Conservation (phyloP, 1,140 invertebrate genomes). For the Ridgeia piscesae region DNA sequence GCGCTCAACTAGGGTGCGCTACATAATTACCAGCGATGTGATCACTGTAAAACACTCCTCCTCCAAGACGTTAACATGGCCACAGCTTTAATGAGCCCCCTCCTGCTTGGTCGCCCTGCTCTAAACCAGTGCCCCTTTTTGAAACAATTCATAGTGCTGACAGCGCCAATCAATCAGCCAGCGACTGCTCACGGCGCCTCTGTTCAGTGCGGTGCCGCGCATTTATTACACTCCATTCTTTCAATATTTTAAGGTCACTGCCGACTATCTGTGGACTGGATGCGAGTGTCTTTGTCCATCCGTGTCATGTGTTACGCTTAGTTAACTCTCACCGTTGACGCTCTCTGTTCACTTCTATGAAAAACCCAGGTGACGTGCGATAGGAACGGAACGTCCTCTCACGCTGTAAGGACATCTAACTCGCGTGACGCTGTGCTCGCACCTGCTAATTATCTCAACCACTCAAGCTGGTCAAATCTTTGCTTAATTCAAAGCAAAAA, state of each 20-base stretch:
- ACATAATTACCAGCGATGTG: background rate
- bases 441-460: background rate
- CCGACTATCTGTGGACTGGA: background rate
- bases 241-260: slow-evolving; percentile 1
- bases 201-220: background rate
- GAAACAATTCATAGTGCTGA: slow-evolving; percentile 5
- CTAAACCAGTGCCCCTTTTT: background rate
- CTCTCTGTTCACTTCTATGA: background rate
- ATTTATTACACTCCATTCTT: slow-evolving; percentile 1
- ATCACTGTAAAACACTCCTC: background rate
- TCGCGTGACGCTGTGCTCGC: background rate
- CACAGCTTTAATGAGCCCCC: background rate
- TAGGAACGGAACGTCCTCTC: background rate
- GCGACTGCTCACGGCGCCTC: background rate
- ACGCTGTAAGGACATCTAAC: background rate
- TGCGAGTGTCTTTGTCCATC: background rate
- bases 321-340: background rate
- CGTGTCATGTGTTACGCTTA: background rate
- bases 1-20: background rate
- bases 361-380: background rate
- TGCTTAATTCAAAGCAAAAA: background rate
- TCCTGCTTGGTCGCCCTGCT: background rate
- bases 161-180: background rate
- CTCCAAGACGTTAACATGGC: background rate
- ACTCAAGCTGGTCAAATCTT: background rate